Percentiles rank a stretch among this genome's conserved stretches.
Evolutionary conservation across 2,797 vertebrate genomes (phyloP).

Genomic region (Antrozous pallidus): DNA sequence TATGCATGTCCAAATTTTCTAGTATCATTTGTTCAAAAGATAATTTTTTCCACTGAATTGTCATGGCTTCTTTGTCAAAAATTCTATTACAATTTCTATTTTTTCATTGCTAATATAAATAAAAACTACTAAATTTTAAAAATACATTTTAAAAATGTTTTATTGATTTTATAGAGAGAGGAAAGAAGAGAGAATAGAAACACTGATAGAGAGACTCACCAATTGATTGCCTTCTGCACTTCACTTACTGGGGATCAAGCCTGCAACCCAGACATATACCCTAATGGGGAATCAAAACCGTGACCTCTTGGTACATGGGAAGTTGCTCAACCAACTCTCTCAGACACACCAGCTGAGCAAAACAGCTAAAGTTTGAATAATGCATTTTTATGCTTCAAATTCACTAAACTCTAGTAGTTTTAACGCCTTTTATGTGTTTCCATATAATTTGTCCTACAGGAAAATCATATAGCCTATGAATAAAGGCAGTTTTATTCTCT

Average conservation of each 20-base stretch:
- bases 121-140: conserved; percentile 8
- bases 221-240: no score
- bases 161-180: no score
- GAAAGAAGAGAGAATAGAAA: no score
- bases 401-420: background rate
- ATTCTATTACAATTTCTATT: background rate
- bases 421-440: background rate
- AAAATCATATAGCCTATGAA: background rate
- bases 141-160: no score
- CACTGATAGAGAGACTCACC: no score
- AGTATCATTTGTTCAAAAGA: background rate
- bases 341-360: background rate
- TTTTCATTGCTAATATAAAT: background rate
- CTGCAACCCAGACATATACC: no score
- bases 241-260: no score
- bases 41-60: background rate
- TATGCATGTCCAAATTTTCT: background rate
- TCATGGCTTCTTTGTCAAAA: background rate
- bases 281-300: no score
- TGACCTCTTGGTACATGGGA: no score
- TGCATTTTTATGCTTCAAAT: background rate
- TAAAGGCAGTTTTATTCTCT: background rate
- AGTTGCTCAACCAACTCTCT: no score
- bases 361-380: background rate
- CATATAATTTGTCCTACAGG: background rate